Base-by-base conservation (phyloP, 2,113 vertebrate genomes). In the Calyptommatus sinebrachiatus region DNA sequence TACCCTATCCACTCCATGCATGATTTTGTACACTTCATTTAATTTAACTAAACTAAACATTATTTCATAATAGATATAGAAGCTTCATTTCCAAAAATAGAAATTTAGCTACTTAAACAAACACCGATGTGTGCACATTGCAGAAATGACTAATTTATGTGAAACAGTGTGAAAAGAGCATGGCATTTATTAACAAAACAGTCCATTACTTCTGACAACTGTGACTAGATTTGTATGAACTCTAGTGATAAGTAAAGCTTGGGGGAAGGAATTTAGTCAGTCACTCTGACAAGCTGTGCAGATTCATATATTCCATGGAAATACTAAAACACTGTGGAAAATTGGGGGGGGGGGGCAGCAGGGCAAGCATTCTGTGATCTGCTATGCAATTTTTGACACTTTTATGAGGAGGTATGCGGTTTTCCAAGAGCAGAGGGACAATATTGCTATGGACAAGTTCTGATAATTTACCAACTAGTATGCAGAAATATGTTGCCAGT, bases 171-270 rank as follows among this genome's bases (percentile, higher is more conserved):
- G 71, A 73, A 83, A 73, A 60, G 50, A 85, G 68, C 16, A 4
- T 22, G 83, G 62, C 1, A 71, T 24, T 85, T 65, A 53, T 71
- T 68, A 84, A 71, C 1, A 5, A 77, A 57, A 73, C 45, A 70
- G 48, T 61, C 29, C 26, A 71, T 80, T 81, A 77, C 46, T 83
- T 84, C 81, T 72, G 79, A 61, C 11, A 71, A 83, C 76, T 35
- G 28, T 83, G 76, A 71, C 10, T 46, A 28, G 63, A 71, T 35
- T 67, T 81, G 60, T n/a, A n/a, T 72, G 48, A 80, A 78, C 76
- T 50, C 75, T 62, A 73, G 80, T 20, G 71, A 71, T 28, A 1
- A 80, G 5, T 0, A 0, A n/a, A 57, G 78, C 81, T 63, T 31
- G 26, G 57, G 48, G 70, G 84, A 76, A 4, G 31, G 72, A 48